Evolutionary conservation across 2,113 vertebrate species (phyloP).

Genomic region (Ciconia stormi): DNA sequence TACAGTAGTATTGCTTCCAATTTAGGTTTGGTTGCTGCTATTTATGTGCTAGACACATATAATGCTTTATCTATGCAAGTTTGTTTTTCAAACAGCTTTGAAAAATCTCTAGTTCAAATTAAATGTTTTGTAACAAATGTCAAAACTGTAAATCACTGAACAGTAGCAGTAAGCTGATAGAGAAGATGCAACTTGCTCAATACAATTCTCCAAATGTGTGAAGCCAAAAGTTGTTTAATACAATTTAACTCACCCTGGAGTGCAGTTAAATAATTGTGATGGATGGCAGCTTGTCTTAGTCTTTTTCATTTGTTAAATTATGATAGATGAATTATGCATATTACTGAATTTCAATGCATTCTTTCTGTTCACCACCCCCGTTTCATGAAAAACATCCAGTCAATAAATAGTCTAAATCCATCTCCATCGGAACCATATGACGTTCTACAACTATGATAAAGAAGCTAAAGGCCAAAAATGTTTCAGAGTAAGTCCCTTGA

Average conservation of each 20-base stretch:
- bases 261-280: constrained; percentile 76
- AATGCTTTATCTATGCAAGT: not conserved
- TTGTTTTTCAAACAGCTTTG: constrained; percentile 17
- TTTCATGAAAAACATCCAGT: constrained; percentile 76
- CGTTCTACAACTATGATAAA: constrained; percentile 78
- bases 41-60: not conserved
- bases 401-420: constrained; percentile 78
- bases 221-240: constrained; percentile 76
- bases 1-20: not conserved
- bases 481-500: constrained; percentile 21
- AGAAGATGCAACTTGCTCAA: constrained; percentile 29
- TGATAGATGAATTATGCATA: constrained; percentile 83
- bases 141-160: constrained; percentile 51
- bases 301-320: constrained; percentile 80
- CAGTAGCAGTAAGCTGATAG: constrained; percentile 21
- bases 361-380: constrained; percentile 68
- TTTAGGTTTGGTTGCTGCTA: not conserved
- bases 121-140: constrained; percentile 51
- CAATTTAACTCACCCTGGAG: constrained; percentile 76
- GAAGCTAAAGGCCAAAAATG: constrained; percentile 63
- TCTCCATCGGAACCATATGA: constrained; percentile 73
- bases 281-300: constrained; percentile 82
- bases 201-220: constrained; percentile 54
- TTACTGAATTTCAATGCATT: constrained; percentile 69
- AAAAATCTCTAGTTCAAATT: constrained; percentile 37